phyloP scores from a whole-genome alignment of 2,888 invertebrate species.

The Seira sanloemensis region DNA sequence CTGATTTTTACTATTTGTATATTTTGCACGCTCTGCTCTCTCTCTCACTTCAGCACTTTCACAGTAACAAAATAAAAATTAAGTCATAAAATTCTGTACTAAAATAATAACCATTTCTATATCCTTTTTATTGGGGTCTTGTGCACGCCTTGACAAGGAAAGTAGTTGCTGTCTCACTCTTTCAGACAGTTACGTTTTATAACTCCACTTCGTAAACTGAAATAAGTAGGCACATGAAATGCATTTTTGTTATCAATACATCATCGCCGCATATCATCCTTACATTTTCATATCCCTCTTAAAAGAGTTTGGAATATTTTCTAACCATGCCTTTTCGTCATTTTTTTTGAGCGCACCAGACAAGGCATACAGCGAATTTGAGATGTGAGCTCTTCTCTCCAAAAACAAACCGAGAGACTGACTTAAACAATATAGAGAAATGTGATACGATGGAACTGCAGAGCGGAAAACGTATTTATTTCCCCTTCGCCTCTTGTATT shows the following conservation, averaged over 20 bases:
- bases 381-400: conserved; percentile 37
- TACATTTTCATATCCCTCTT: neutral
- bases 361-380: neutral
- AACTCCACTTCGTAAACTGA: neutral
- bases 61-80: too few species aligned
- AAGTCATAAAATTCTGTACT: neutral
- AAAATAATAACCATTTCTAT: neutral
- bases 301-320: neutral
- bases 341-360: neutral
- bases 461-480: neutral
- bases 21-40: conserved; percentile 37
- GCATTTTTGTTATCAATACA: conserved; percentile 17
- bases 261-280: conserved; percentile 19
- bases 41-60: conserved; percentile 11
- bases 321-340: neutral
- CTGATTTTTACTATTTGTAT: neutral
- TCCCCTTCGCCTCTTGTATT: too few species aligned
- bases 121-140: neutral
- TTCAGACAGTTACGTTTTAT: neutral
- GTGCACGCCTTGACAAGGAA: too few species aligned
- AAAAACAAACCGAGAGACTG: conserved; percentile 23
- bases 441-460: conserved; percentile 14
- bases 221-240: conserved; percentile 9
- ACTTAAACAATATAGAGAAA: conserved; percentile 39
- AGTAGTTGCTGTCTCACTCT: neutral